Base-by-base conservation (phyloP, 2,888 invertebrate species). In the Caenorhabditis sp. region DNA sequence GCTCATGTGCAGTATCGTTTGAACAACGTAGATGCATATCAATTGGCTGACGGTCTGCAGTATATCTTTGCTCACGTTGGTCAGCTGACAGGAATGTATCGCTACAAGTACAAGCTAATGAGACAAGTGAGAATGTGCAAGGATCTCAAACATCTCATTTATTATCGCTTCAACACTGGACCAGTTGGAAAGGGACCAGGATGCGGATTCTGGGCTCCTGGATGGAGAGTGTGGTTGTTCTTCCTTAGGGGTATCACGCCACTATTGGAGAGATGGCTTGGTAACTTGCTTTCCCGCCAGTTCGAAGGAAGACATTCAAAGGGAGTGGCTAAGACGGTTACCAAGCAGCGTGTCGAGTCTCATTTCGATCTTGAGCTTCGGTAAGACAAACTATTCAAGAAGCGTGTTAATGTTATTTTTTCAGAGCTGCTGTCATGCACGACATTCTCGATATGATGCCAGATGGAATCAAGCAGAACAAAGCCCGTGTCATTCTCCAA, bases 371-470 rank as follows among this genome's bases (percentile, higher is more conserved):
- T 99, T 88, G 99, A 99, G 93, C 94, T 99, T 92, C 95, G 99
- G 88, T 94, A 89, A 75, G 35, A 10, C 5, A 35, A 16, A 35
- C 31, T 26, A 28, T 12, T 19, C 16, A 0, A 8, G 6, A 22
- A 28, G 6, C 1, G 1, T 19, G 19, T 26, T n/a, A 1, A 28
- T 5, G 10, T 47, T 2, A 7, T 22, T 47, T 70, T 84, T 89
- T 76, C 73, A 90, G 90, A 10, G 92, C 92, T 14, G 90, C 92
- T 91, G 94, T 95, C 22, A 95, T 95, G 95, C 95, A 95, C 91
- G 99, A 99, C 92, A 99, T 99, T 87, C 95, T 99, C n/a, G 99
- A 99, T 92, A 99, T 99, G 99, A 99, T 99, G 99, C 99, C 99
- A 0, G 99, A 99, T 93, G 99, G 99, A 86, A 99, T 99, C 93